phyloP scores from a whole-genome alignment of 1,140 invertebrate genomes.

The Macrobrachium nipponense region DNA sequence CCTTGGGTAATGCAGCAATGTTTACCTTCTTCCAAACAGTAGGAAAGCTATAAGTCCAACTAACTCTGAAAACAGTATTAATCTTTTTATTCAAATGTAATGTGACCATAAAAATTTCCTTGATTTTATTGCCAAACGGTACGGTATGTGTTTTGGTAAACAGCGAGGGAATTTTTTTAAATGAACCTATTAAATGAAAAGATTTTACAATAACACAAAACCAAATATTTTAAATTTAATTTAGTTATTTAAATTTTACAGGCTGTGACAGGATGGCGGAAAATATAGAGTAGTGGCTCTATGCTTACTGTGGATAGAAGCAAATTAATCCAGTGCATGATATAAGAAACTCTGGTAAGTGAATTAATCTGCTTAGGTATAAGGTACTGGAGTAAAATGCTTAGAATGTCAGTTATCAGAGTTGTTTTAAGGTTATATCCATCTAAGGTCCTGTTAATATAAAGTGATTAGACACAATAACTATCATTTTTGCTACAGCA shows the following conservation, averaged over 20 bases:
- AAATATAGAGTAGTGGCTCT: slow-evolving; percentile 82
- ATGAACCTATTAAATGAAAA: not conserved
- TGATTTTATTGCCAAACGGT: too few relatives aligned
- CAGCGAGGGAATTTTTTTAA: too few relatives aligned
- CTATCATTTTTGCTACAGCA: too few relatives aligned
- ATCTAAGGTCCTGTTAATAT: not conserved
- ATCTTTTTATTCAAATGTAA: too few relatives aligned
- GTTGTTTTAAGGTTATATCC: not conserved
- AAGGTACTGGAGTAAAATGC: not conserved
- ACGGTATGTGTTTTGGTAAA: too few relatives aligned
- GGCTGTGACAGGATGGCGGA: slow-evolving; percentile 44
- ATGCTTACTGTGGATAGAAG: slow-evolving; percentile 88
- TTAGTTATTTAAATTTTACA: not conserved
- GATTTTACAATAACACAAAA: not conserved
- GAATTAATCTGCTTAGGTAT: not conserved
- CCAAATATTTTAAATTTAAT: not conserved
- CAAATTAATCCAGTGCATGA: slow-evolving; percentile 83
- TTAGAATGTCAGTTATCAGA: not conserved
- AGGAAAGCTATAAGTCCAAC: too few relatives aligned
- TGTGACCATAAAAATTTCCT: too few relatives aligned
- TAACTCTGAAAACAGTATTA: too few relatives aligned
- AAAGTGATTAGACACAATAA: not conserved
- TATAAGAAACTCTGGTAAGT: slow-evolving; percentile 76
- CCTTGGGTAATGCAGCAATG: too few relatives aligned
- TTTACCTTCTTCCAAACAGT: too few relatives aligned